Base-by-base conservation (phyloP, 2,113 vertebrate species). In the Hylia prasina region DNA sequence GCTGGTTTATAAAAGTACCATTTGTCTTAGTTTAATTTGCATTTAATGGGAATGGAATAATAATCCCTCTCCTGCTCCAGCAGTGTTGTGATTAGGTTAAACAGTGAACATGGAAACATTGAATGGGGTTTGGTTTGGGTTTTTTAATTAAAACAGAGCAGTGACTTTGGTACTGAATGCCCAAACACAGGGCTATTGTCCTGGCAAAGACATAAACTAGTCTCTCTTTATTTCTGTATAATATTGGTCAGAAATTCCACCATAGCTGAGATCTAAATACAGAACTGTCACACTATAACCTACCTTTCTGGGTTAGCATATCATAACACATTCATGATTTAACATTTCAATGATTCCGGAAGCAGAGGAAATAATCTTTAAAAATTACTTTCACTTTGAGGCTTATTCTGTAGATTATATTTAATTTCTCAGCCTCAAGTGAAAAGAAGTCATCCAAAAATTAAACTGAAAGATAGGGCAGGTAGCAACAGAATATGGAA, bases 41-140 rank as follows among this genome's bases (percentile, higher is more conserved):
- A 66, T 63, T 94, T 83, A 92, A 89, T n/a, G 28, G 27, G 17
- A 89, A 91, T 69, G 37, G 57, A 91, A 92, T 83, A 89, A 89
- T 50, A 77, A 8, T 61, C 27, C 48, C 33, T 78, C 56, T 91
- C 33, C 53, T 78, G 15, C 15, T 69, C 39, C 39, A 72, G 15
- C n/a, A 57, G 8, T 53, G 40, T 50, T 90, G 42, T 68, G 22
- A 69, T 25, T 64, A 53, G 11, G n/a, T 84, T 79, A 87, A 92
- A 78, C 1, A 91, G 35, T 37, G 35, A 35, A 60, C 33, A 84
- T 8, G 13, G 56, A 89, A 91, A 92, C 63, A 54, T 2, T 70
- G 60, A 71, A 42, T 48, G 7, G 6, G 17, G 2, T 17, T 69
- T 63, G 10, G 7, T 2, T 27, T 20, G 11, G 40, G 11, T 2